phyloP scores from a whole-genome alignment of 1,140 invertebrate genomes.

The Scaptomyza montana region DNA sequence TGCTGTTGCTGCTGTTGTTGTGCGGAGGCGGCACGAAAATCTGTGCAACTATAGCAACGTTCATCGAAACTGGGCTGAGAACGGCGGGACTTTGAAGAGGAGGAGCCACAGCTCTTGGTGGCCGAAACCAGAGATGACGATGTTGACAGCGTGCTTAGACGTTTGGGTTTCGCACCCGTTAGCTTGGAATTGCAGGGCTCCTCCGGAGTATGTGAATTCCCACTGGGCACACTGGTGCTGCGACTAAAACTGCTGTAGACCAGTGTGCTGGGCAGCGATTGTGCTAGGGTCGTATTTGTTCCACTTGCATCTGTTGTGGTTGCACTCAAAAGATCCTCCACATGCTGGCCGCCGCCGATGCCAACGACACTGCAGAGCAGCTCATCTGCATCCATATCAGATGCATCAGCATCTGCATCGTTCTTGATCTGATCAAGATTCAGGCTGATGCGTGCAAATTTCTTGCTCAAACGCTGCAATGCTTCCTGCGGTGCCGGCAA shows the following conservation, averaged over 20 bases:
- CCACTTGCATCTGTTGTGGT: neutral
- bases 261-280: constrained; percentile 71
- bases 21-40: constrained; percentile 58
- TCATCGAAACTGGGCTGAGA: constrained; percentile 72
- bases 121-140: constrained; percentile 72
- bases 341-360: constrained; percentile 9
- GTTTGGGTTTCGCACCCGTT: constrained; percentile 80
- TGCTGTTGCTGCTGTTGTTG: constrained; percentile 26
- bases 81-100: constrained; percentile 70
- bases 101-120: constrained; percentile 47
- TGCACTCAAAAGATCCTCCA: constrained; percentile 15
- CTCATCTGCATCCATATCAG: constrained; percentile 44
- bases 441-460: constrained; percentile 73
- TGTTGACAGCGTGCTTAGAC: constrained; percentile 59
- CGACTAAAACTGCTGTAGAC: constrained; percentile 58
- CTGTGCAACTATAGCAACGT: constrained; percentile 77
- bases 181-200: constrained; percentile 55
- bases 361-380: constrained; percentile 18
- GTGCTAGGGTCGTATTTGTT: constrained; percentile 37
- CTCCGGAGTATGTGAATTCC: constrained; percentile 26
- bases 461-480: constrained; percentile 67
- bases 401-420: constrained; percentile 34
- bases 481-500: constrained; percentile 56
- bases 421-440: constrained; percentile 78
- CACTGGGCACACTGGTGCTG: constrained; percentile 62